Evolutionary conservation across 2,113 vertebrate species (phyloP).

Genomic region (Pomatorhinus ruficollis): DNA sequence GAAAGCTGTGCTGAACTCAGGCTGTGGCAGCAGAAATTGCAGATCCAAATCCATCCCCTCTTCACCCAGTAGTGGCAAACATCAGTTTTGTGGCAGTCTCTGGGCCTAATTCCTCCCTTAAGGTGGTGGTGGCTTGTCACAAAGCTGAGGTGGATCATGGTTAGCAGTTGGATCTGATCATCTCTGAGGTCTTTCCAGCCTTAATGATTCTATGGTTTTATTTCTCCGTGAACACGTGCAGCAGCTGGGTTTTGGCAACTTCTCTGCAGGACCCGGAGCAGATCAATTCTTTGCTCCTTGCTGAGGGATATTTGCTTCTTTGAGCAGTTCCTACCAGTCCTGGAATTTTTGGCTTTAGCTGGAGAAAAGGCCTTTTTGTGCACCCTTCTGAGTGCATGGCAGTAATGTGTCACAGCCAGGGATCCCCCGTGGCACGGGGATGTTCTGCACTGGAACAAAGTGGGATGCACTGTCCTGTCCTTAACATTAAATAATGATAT

Average conservation of each 20-base stretch:
- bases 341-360: not conserved
- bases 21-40: not conserved
- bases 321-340: not conserved
- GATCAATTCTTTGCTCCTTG: not conserved
- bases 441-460: not conserved
- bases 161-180: fast-evolving
- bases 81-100: not conserved
- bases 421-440: fast-evolving
- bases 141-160: not conserved
- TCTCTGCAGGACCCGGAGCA: not conserved
- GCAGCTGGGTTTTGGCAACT: not conserved
- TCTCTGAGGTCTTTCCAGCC: fast-evolving
- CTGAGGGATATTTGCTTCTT: not conserved
- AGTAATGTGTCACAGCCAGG: not conserved
- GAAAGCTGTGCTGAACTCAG: not conserved
- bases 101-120: not conserved
- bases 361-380: not conserved
- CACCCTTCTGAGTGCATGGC: fast-evolving
- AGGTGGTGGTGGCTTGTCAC: not conserved
- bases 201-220: not conserved
- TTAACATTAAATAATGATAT: not conserved
- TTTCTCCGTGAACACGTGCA: not conserved
- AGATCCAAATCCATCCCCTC: not conserved
- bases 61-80: not conserved
- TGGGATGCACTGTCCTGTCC: not conserved